Conservation (phyloP, 2,113 vertebrate genomes). For the Vidua chalybeata region DNA sequence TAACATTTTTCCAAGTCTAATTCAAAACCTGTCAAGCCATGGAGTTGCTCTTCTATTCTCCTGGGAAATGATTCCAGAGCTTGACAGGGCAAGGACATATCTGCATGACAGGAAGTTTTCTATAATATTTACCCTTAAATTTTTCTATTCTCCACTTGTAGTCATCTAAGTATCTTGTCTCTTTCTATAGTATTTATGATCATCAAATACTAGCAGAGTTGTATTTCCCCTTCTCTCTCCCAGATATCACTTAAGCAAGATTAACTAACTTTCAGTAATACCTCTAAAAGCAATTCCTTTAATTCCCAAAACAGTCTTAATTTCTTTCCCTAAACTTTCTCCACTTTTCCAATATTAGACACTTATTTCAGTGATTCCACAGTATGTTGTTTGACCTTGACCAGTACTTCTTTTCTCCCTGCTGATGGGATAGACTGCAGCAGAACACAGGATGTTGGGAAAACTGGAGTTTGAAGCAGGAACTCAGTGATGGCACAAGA, state of each 20-base stretch:
- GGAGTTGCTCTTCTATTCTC: neutral
- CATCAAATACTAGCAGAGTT: neutral
- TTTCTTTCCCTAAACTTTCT: neutral
- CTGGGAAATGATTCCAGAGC: conserved; percentile 33
- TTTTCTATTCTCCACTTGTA: neutral
- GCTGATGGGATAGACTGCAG: neutral
- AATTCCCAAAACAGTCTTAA: neutral
- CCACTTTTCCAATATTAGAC: neutral
- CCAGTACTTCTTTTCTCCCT: neutral
- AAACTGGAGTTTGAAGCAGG: neutral
- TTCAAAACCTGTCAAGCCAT: conserved; percentile 33
- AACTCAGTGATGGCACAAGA: neutral
- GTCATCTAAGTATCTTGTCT: neutral
- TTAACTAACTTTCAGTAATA: neutral
- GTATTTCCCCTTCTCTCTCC: neutral
- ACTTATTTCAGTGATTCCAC: neutral
- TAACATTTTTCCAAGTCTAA: conserved; percentile 55
- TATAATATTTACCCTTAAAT: neutral
- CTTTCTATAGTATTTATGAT: neutral
- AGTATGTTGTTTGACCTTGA: neutral
- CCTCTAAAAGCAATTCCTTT: neutral
- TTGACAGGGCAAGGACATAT: conserved; percentile 17
- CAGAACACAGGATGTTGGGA: neutral
- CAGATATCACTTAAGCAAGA: neutral
- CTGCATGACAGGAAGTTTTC: neutral